Percentiles rank a stretch among this genome's conserved stretches.
Conservation (phyloP, 2,797 vertebrate species). For the Hoplostethus atlanticus region DNA sequence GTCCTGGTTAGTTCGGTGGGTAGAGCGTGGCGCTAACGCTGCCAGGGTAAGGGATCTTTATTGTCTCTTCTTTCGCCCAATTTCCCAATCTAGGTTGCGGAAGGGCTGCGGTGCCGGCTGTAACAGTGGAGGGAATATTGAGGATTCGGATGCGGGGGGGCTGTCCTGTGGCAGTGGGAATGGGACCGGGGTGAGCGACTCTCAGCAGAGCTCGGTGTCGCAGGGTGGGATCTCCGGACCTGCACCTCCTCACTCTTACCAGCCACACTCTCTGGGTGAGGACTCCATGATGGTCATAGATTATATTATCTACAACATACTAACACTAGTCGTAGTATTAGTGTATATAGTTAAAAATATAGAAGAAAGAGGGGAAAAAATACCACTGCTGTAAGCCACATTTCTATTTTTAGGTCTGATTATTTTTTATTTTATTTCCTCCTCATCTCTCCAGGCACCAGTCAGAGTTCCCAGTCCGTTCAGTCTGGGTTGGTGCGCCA, state of each 20-base stretch:
- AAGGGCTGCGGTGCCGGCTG: constrained; percentile 98
- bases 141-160: constrained; percentile 93
- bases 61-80: not conserved
- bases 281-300: not conserved
- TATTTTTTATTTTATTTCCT: too few species aligned
- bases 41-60: too few species aligned
- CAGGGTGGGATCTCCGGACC: constrained; percentile 88
- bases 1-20: not conserved
- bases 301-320: not conserved
- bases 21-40: not conserved
- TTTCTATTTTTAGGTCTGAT: too few species aligned
- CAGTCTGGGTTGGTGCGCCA: constrained; percentile 94
- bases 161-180: constrained; percentile 91
- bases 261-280: constrained; percentile 91
- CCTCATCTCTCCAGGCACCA: constrained; percentile 86
- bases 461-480: constrained; percentile 96
- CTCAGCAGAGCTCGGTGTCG: constrained; percentile 89
- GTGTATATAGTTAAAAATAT: too few species aligned
- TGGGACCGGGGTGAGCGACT: constrained; percentile 83
- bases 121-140: constrained; percentile 98
- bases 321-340: not conserved
- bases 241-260: constrained; percentile 86
- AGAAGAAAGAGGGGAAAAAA: too few species aligned
- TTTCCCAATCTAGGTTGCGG: constrained; percentile 84
- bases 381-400: too few species aligned